Conservation (phyloP, 2,888 invertebrate species). For the Perizoma flavofasciatum region DNA sequence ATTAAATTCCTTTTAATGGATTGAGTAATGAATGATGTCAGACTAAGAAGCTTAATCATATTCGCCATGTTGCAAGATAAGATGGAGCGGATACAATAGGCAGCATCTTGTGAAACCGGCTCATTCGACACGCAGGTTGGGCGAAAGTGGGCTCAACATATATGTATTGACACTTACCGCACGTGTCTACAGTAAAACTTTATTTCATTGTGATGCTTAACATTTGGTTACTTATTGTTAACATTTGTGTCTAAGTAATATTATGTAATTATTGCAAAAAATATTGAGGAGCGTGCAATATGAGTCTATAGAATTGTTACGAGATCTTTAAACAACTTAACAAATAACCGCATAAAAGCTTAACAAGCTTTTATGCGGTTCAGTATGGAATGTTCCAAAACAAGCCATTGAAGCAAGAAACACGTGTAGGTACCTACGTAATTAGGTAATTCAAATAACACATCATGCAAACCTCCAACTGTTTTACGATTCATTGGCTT, state of each 20-base stretch:
- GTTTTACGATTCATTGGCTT: constrained; percentile 42
- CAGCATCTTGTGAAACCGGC: constrained; percentile 72
- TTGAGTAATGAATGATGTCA: constrained; percentile 66
- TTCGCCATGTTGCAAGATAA: constrained; percentile 76
- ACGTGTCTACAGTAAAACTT: constrained; percentile 62
- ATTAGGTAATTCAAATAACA: constrained; percentile 43
- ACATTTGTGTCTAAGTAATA: constrained; percentile 30
- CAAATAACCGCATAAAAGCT: too few species aligned
- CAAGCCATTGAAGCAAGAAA: constrained; percentile 37
- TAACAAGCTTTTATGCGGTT: constrained; percentile 29
- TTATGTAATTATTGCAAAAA: constrained; percentile 24
- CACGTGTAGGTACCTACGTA: constrained; percentile 19
- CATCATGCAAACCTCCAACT: constrained; percentile 38
- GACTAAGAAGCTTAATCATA: constrained; percentile 78
- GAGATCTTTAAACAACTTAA: constrained; percentile 14
- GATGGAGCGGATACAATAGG: constrained; percentile 79
- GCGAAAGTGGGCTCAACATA: constrained; percentile 74
- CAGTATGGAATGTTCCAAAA: constrained; percentile 40
- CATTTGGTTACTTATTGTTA: constrained; percentile 61
- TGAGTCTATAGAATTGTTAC: constrained; percentile 12
- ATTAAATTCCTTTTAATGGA: constrained; percentile 31
- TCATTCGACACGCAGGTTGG: constrained; percentile 75
- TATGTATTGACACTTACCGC: constrained; percentile 62
- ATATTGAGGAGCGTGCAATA: constrained; percentile 14
- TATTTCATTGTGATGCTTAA: constrained; percentile 67